Evolutionary conservation across 2,888 invertebrate genomes (phyloP).

Genomic region (Yponomeuta sedellus): DNA sequence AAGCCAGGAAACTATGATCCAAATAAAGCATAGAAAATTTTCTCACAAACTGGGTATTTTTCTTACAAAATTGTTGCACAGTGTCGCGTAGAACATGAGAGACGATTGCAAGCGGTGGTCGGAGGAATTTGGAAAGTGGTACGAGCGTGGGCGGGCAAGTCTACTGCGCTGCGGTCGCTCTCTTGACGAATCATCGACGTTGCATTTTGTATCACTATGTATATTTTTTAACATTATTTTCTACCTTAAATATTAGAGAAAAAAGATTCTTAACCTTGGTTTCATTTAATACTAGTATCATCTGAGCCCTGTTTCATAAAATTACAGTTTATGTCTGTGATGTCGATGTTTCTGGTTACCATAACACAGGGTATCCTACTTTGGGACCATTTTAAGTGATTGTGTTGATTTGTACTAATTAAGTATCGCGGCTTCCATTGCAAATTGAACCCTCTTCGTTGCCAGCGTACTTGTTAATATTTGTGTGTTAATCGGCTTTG

Average conservation of each 20-base stretch:
- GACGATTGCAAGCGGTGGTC: slow-evolving; percentile 57
- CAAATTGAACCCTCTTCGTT: too few species aligned
- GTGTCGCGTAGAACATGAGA: slow-evolving; percentile 4
- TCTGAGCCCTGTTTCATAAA: too few species aligned
- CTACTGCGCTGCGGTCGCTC: slow-evolving; percentile 38
- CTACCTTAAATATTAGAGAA: too few species aligned
- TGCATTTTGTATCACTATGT: slow-evolving; percentile 43
- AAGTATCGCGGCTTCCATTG: slow-evolving; percentile 19
- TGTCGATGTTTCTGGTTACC: too few species aligned
- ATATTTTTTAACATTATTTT: too few species aligned
- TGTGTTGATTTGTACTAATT: slow-evolving; percentile 48
- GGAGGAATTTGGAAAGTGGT: slow-evolving; percentile 74
- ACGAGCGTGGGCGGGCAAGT: slow-evolving; percentile 71
- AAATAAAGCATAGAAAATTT: background rate
- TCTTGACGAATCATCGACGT: slow-evolving; percentile 68
- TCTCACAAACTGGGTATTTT: background rate
- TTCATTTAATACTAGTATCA: too few species aligned
- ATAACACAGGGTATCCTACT: too few species aligned
- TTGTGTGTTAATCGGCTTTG: too few species aligned
- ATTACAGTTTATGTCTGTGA: too few species aligned
- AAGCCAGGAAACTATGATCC: background rate
- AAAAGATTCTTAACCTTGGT: too few species aligned
- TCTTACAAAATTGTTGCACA: background rate
- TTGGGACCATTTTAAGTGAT: too few species aligned
- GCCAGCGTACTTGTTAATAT: too few species aligned